These are phyloP conservation scores for Eupithecia insigniata DNA, from an alignment of 2,888 invertebrate genomes.

Conservation along the genomic window DNA sequence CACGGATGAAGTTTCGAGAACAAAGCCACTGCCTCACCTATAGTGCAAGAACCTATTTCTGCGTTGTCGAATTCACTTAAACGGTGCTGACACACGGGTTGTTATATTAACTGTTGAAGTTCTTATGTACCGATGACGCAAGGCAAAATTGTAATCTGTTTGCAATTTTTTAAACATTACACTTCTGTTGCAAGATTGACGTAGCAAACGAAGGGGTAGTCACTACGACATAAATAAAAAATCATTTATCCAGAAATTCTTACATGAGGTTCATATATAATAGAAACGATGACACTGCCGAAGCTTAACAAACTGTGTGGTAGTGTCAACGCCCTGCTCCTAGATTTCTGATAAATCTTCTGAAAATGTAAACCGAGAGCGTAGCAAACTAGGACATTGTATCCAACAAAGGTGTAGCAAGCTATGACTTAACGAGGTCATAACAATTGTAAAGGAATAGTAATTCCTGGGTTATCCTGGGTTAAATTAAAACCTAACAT, in stretches of 20 bases:
- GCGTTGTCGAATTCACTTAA: slow-evolving; percentile 78
- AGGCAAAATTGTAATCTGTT: background rate
- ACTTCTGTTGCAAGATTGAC: background rate
- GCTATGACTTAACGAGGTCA: too few species aligned
- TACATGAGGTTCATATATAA: too few species aligned
- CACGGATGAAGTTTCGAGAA: slow-evolving; percentile 72
- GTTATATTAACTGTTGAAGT: background rate
- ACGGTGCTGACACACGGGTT: slow-evolving; percentile 58
- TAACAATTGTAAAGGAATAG: background rate
- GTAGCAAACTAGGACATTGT: background rate
- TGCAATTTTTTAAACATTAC: background rate
- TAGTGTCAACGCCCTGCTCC: too few species aligned
- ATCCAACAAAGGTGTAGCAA: background rate
- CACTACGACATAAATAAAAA: background rate
- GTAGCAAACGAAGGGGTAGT: background rate
- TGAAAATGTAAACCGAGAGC: too few species aligned
- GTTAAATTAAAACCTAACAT: background rate
- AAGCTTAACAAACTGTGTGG: too few species aligned
- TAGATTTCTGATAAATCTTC: too few species aligned
- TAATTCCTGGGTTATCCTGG: too few species aligned
- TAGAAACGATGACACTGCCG: too few species aligned
- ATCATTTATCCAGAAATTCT: too few species aligned
- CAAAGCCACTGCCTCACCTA: slow-evolving; percentile 76
- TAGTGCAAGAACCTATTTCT: slow-evolving; percentile 68
- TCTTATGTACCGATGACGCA: background rate